Conservation (phyloP, 2,888 invertebrate genomes). For the Pristionchus maxplancki region DNA sequence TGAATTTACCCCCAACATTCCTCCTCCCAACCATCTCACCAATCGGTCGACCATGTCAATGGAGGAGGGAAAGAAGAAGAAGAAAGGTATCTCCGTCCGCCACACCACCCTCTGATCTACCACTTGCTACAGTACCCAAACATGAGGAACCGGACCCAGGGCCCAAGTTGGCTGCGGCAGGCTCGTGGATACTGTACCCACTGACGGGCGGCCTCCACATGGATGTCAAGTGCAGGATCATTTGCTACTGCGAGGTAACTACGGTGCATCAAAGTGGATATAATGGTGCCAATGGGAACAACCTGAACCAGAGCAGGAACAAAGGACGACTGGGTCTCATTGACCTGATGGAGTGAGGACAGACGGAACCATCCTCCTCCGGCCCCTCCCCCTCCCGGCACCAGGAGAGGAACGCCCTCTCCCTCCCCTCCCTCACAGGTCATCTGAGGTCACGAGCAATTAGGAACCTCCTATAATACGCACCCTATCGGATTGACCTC, state of each 20-base stretch:
- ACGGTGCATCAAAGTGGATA: not conserved
- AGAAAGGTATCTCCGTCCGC: not conserved
- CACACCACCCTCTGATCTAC: not conserved
- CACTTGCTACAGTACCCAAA: constrained; percentile 40
- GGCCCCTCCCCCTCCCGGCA: not conserved
- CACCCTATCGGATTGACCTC: not conserved
- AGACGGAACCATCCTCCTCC: constrained; percentile 15
- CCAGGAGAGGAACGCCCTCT: too few relatives aligned
- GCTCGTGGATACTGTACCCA: constrained; percentile 48
- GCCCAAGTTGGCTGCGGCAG: not conserved
- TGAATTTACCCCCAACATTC: not conserved
- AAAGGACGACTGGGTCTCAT: not conserved
- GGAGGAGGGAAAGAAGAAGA: constrained; percentile 18
- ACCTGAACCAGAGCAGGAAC: not conserved
- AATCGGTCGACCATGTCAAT: not conserved
- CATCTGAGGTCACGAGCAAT: constrained; percentile 44
- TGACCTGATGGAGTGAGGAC: constrained; percentile 28
- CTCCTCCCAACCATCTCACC: constrained; percentile 10
- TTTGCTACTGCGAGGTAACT: constrained; percentile 35
- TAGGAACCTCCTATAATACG: constrained; percentile 19
- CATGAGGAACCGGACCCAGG: not conserved
- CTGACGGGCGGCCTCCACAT: constrained; percentile 5
- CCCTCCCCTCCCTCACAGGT: constrained; percentile 14
- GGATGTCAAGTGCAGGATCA: not conserved
- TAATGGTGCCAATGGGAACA: not conserved